Evolutionary conservation across 2,888 invertebrate species (phyloP).

Genomic region (Toxonevra muliebris): DNA sequence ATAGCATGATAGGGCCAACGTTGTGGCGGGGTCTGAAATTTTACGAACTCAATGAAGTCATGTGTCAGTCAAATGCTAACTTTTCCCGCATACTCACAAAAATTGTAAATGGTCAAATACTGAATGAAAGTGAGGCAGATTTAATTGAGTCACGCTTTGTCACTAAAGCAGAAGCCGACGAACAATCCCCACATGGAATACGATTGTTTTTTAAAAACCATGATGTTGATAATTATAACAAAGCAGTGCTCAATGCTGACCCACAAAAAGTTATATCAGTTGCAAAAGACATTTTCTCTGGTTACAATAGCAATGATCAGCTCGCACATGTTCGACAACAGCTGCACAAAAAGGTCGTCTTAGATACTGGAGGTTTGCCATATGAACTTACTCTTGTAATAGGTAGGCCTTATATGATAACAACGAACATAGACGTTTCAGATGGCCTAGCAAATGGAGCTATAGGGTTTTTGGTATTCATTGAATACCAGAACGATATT

Average conservation of each 20-base stretch:
- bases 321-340: background rate
- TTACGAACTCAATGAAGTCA: no score
- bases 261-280: no score
- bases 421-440: slow-evolving; percentile 3
- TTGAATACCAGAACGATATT: no score
- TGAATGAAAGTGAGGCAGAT: no score
- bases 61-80: no score
- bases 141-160: no score
- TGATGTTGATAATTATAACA: no score
- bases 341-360: slow-evolving; percentile 1
- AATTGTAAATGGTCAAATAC: no score
- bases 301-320: background rate
- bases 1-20: no score
- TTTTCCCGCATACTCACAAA: no score
- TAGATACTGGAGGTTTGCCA: slow-evolving; percentile 16
- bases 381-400: background rate
- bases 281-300: background rate
- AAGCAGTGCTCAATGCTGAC: no score
- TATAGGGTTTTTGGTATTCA: background rate
- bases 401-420: slow-evolving; percentile 2
- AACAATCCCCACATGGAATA: background rate
- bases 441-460: slow-evolving; percentile 7
- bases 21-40: no score
- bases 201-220: slow-evolving; percentile 1
- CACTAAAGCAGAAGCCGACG: background rate